Evolutionary conservation across 2,797 vertebrate species (phyloP).

Genomic region (Vespertilio murinus): DNA sequence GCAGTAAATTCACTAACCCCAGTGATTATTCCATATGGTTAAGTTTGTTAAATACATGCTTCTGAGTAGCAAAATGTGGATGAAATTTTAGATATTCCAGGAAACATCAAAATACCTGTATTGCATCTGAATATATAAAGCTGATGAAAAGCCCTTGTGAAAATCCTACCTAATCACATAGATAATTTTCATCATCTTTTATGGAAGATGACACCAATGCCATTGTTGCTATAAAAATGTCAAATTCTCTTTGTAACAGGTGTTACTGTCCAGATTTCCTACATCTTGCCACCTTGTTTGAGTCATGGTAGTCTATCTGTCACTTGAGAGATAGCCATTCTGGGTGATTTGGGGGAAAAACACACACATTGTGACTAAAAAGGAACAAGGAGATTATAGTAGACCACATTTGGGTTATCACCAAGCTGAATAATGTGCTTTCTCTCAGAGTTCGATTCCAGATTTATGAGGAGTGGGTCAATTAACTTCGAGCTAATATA

Average conservation of each 20-base stretch:
- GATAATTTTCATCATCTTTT: background rate
- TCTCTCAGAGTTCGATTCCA: background rate
- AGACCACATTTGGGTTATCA: background rate
- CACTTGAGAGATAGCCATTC: background rate
- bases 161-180: background rate
- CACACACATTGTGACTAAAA: background rate
- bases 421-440: background rate
- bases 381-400: background rate
- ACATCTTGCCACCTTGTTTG: background rate
- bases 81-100: background rate
- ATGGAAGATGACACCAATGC: background rate
- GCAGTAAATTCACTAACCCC: constrained; percentile 48
- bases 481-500: background rate
- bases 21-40: constrained; percentile 25
- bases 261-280: background rate
- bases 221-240: background rate
- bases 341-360: background rate
- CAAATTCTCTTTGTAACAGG: background rate
- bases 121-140: background rate
- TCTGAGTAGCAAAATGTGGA: constrained; percentile 2
- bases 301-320: background rate
- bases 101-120: background rate
- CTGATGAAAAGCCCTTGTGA: background rate
- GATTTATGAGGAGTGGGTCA: background rate
- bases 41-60: constrained; percentile 37